Evolutionary conservation across 2,797 vertebrate species (phyloP).

Genomic region (Glyptemys insculpta): DNA sequence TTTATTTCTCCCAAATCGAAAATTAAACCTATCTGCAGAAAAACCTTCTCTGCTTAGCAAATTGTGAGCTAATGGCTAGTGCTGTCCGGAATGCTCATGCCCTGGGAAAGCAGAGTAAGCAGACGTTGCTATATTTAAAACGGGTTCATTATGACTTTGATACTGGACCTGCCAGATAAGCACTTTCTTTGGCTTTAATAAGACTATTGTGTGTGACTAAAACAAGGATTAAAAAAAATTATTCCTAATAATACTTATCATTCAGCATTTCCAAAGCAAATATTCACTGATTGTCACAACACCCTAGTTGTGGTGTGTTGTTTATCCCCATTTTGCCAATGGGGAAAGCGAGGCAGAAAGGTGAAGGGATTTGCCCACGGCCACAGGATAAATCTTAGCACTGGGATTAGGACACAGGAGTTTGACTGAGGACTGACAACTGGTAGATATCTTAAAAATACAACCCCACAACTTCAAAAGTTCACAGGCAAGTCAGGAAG

Average conservation of each 20-base stretch:
- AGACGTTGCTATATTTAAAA: slow-evolving; percentile 72
- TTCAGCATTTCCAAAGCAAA: neutral
- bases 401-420: neutral
- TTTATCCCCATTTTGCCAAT: neutral
- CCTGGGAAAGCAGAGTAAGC: slow-evolving; percentile 73
- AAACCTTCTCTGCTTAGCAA: slow-evolving; percentile 55
- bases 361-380: neutral
- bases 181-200: slow-evolving; percentile 73
- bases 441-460: neutral
- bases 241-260: slow-evolving; percentile 29
- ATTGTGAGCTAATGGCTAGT: slow-evolving; percentile 68
- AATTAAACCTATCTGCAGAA: slow-evolving; percentile 40
- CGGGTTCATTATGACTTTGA: slow-evolving; percentile 70
- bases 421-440: neutral
- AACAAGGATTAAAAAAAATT: slow-evolving; percentile 65
- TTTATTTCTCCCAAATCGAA: neutral
- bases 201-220: slow-evolving; percentile 70
- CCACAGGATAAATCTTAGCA: neutral
- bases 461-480: neutral
- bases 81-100: slow-evolving; percentile 32
- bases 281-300: neutral
- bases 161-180: slow-evolving; percentile 75
- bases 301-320: neutral
- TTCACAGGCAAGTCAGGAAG: neutral
- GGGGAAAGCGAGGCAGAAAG: neutral